phyloP scores from a whole-genome alignment of 2,888 invertebrate genomes.

The Eupeodes latifasciatus region DNA sequence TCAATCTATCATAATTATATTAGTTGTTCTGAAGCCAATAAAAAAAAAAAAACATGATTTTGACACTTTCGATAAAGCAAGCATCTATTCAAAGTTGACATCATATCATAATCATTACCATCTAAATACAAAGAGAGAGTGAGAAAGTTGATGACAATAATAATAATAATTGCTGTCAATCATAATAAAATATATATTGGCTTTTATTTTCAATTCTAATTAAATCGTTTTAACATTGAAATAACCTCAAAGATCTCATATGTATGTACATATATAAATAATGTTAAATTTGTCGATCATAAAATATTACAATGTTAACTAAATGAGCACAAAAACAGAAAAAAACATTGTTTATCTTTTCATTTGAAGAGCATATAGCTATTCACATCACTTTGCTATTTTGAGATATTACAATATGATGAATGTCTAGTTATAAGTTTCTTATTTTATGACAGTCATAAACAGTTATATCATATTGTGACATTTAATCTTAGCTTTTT shows the following conservation, averaged over 20 bases:
- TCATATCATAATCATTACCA: not conserved
- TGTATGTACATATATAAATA: not conserved
- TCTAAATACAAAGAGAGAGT: not conserved
- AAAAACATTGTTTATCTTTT: not conserved
- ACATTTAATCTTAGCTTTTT: not conserved
- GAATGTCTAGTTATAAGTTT: not conserved
- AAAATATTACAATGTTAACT: not conserved
- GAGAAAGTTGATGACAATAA: not conserved
- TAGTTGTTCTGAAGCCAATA: too few relatives aligned
- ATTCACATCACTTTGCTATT: slow-evolving; percentile 9
- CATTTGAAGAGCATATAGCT: not conserved
- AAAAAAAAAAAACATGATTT: not conserved
- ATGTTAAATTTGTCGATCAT: slow-evolving; percentile 25
- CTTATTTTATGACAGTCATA: not conserved
- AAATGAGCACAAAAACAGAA: not conserved
- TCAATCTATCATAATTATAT: not conserved
- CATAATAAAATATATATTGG: slow-evolving; percentile 62
- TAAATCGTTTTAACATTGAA: slow-evolving; percentile 36
- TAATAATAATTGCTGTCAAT: slow-evolving; percentile 47
- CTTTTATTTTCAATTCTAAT: slow-evolving; percentile 57
- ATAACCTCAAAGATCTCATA: slow-evolving; percentile 30
- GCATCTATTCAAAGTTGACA: not conserved
- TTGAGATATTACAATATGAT: not conserved
- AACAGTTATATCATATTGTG: not conserved
- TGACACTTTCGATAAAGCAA: slow-evolving; percentile 27